Evolutionary conservation across 2,888 invertebrate species (phyloP).

Genomic region (Tryphoninae sp.): DNA sequence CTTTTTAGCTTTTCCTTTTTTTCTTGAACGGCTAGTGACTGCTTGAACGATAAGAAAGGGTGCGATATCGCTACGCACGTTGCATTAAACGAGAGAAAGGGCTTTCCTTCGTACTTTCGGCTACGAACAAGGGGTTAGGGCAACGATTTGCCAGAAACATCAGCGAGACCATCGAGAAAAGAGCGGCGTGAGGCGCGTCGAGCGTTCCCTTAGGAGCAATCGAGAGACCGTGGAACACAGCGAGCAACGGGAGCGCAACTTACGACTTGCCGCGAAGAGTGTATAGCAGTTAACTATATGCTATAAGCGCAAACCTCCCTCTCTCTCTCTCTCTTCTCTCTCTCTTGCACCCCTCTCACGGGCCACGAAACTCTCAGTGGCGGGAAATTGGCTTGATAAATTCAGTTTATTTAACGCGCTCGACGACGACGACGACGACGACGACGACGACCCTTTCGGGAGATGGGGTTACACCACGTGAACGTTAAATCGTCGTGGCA

Average conservation of each 20-base stretch:
- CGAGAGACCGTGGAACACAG: constrained; percentile 10
- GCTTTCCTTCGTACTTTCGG: not conserved
- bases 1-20: constrained; percentile 1
- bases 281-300: constrained; percentile 6
- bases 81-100: constrained; percentile 12
- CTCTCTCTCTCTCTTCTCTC: not conserved
- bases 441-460: constrained; percentile 53
- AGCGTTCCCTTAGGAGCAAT: constrained; percentile 50
- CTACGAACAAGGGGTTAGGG: constrained; percentile 6
- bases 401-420: constrained; percentile 60
- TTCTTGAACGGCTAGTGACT: not conserved
- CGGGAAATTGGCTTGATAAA: constrained; percentile 62
- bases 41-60: not conserved
- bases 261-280: constrained; percentile 27
- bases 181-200: constrained; percentile 28
- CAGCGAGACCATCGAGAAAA: constrained; percentile 20
- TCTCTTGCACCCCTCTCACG: constrained; percentile 2
- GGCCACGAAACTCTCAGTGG: constrained; percentile 48
- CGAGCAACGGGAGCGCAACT: constrained; percentile 9
- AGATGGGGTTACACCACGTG: constrained; percentile 43
- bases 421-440: constrained; percentile 34
- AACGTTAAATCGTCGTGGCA: constrained; percentile 55
- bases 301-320: not conserved
- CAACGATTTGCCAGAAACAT: constrained; percentile 42
- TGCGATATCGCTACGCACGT: constrained; percentile 22